Conservation (phyloP, 1,140 invertebrate species). For the Melitaea cinxia region DNA sequence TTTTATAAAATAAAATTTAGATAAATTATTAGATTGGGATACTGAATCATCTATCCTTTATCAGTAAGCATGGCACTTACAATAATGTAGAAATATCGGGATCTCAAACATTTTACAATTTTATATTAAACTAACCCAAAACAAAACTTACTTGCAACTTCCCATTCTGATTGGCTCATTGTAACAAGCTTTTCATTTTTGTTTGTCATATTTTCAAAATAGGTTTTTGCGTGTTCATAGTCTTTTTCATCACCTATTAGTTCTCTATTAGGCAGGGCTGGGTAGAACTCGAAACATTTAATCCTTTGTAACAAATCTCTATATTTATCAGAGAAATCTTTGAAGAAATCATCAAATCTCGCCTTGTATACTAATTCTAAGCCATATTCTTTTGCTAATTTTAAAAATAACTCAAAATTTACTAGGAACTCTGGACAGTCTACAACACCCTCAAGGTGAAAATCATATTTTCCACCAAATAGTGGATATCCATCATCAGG, state of each 20-base stretch:
- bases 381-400: slow-evolving; percentile 91
- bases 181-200: slow-evolving; percentile 85
- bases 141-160: slow-evolving; percentile 93
- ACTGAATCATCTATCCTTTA: too few relatives aligned
- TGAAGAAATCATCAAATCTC: slow-evolving; percentile 92
- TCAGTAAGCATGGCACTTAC: too few relatives aligned
- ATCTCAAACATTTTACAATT: too few relatives aligned
- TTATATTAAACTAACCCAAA: too few relatives aligned
- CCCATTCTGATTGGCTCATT: slow-evolving; percentile 95
- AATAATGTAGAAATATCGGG: too few relatives aligned
- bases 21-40: too few relatives aligned
- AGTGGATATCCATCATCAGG: slow-evolving; percentile 87
- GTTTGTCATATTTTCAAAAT: slow-evolving; percentile 79
- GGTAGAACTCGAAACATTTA: slow-evolving; percentile 88
- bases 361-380: slow-evolving; percentile 89
- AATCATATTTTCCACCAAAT: slow-evolving; percentile 98
- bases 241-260: slow-evolving; percentile 85
- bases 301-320: slow-evolving; percentile 87
- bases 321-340: slow-evolving; percentile 84
- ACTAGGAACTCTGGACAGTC: slow-evolving; percentile 99
- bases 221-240: slow-evolving; percentile 88
- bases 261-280: slow-evolving; percentile 80
- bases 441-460: slow-evolving; percentile 97
- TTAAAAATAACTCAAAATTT: slow-evolving; percentile 92
- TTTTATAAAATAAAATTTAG: too few relatives aligned